Percentiles rank a stretch among this genome's conserved stretches.
These are phyloP conservation scores for Archaeoteleia sp. DNA, from an alignment of 2,888 invertebrate genomes.

Conservation along the genomic window DNA sequence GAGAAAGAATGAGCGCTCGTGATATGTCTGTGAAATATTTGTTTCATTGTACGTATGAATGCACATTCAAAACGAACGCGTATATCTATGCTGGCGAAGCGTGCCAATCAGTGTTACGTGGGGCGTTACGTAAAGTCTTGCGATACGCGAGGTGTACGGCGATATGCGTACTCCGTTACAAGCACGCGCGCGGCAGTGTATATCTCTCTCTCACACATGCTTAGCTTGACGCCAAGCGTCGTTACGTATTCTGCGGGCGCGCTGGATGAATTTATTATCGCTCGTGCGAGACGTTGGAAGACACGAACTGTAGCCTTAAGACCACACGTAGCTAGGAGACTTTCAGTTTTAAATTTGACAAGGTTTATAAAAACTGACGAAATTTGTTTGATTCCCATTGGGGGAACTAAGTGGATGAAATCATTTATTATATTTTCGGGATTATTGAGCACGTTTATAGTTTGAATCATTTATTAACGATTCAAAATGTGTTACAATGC, in stretches of 20 bases:
- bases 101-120: conserved; percentile 50
- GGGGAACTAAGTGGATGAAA: too few species aligned
- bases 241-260: conserved; percentile 44
- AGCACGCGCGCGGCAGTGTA: conserved; percentile 32
- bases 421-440: too few species aligned
- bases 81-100: conserved; percentile 33
- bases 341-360: conserved; percentile 41
- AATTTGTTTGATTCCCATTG: too few species aligned
- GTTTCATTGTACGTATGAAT: conserved; percentile 16
- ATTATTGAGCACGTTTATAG: too few species aligned
- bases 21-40: conserved; percentile 22
- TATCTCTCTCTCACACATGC: conserved; percentile 37
- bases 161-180: conserved; percentile 36
- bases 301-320: conserved; percentile 24
- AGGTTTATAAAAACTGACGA: conserved; percentile 1
- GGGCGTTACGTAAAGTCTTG: conserved; percentile 51
- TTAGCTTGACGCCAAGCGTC: conserved; percentile 32
- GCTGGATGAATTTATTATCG: conserved; percentile 49
- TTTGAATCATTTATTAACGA: too few species aligned
- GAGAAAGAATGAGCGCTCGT: not conserved
- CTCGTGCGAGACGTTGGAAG: conserved; percentile 42
- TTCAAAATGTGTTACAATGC: too few species aligned
- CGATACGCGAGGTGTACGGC: conserved; percentile 42
- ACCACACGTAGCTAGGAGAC: conserved; percentile 6
- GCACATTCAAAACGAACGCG: conserved; percentile 26